phyloP scores from a whole-genome alignment of 2,797 vertebrate species.

The Premnoplex brunnescens region DNA sequence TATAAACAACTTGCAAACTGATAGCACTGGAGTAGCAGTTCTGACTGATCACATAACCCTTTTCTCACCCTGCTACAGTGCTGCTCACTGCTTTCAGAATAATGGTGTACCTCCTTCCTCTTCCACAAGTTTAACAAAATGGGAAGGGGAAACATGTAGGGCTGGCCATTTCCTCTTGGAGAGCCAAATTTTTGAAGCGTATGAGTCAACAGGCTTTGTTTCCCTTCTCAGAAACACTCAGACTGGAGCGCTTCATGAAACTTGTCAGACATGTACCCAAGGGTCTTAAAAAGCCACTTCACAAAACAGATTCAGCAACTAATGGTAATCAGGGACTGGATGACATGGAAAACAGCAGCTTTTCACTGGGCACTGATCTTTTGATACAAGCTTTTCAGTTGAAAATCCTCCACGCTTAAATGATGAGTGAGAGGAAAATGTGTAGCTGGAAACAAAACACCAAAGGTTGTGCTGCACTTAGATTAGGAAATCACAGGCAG shows the following conservation, averaged over 20 bases:
- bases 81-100: neutral
- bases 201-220: constrained; percentile 33
- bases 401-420: neutral
- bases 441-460: neutral
- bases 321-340: neutral
- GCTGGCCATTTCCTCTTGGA: constrained; percentile 35
- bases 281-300: neutral
- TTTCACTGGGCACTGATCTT: neutral
- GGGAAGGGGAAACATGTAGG: constrained; percentile 44
- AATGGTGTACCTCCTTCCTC: constrained; percentile 42
- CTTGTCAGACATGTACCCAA: neutral
- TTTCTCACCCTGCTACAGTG: neutral
- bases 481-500: neutral
- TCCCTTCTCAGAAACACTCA: constrained; percentile 18
- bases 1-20: neutral
- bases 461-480: neutral
- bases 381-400: neutral
- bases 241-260: neutral
- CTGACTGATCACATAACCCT: neutral
- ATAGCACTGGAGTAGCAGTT: neutral
- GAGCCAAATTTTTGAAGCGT: constrained; percentile 35
- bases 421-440: neutral
- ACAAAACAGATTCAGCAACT: neutral
- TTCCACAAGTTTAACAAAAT: constrained; percentile 20
- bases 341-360: neutral